These are phyloP conservation scores for Ethmia dodecea DNA, from an alignment of 2,888 invertebrate genomes.

Conservation along the genomic window DNA sequence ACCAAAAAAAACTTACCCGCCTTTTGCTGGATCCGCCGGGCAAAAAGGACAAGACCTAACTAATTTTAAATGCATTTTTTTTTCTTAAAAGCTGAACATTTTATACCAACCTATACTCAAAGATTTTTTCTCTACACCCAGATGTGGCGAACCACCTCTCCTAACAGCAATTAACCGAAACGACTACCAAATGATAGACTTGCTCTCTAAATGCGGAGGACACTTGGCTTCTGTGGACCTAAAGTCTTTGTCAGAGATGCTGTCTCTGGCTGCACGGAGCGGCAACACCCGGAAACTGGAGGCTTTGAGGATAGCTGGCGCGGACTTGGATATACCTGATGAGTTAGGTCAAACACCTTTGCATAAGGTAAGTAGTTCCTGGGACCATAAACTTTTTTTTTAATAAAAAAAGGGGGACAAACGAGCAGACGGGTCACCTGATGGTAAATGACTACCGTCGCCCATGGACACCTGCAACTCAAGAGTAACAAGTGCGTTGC, in stretches of 20 bases:
- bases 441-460: too few species aligned
- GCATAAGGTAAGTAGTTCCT: slow-evolving; percentile 73
- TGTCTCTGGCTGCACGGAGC: slow-evolving; percentile 81
- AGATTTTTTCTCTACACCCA: slow-evolving; percentile 20
- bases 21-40: too few species aligned
- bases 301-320: slow-evolving; percentile 82
- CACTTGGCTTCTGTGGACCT: slow-evolving; percentile 79
- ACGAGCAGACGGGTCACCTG: too few species aligned
- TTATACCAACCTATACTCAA: not conserved
- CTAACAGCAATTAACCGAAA: slow-evolving; percentile 83
- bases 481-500: too few species aligned
- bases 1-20: too few species aligned
- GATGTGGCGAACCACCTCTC: slow-evolving; percentile 83
- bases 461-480: too few species aligned
- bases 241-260: slow-evolving; percentile 79
- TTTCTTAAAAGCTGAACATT: too few species aligned
- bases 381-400: not conserved
- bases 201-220: slow-evolving; percentile 86
- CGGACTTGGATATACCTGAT: slow-evolving; percentile 79
- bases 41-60: too few species aligned
- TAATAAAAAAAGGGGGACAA: too few species aligned
- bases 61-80: too few species aligned
- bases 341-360: slow-evolving; percentile 81
- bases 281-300: slow-evolving; percentile 77
- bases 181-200: slow-evolving; percentile 78